A percentile compares a stretch with the other conserved stretches of the same genome.
Conservation (phyloP, 2,113 vertebrate species). For the Gobiocypris rarus region DNA sequence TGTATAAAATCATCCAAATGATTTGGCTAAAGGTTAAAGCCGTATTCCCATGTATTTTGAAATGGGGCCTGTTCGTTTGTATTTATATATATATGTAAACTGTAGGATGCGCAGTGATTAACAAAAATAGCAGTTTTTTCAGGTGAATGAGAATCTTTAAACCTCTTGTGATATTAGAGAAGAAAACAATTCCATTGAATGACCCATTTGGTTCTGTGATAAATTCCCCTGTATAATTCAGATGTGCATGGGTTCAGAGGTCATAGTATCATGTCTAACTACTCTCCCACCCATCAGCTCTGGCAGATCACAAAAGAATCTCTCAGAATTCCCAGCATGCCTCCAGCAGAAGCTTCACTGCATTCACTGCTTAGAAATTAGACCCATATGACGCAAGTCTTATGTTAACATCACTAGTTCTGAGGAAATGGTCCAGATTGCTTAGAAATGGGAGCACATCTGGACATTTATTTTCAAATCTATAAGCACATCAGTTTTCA, state of each 20-base stretch:
- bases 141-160: background rate
- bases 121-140: background rate
- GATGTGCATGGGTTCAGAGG: background rate
- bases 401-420: background rate
- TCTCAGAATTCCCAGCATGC: constrained; percentile 28
- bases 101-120: background rate
- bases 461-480: background rate
- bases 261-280: background rate
- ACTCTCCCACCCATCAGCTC: background rate
- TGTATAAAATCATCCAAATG: background rate
- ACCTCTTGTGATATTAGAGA: background rate
- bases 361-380: background rate
- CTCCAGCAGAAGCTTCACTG: background rate
- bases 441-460: background rate
- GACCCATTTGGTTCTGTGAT: background rate
- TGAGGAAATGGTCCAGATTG: constrained; percentile 17
- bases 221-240: background rate
- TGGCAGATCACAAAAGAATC: constrained; percentile 21
- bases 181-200: background rate
- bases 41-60: background rate
- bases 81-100: background rate
- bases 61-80: background rate
- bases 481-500: background rate
- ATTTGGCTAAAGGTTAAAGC: background rate
- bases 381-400: constrained; percentile 9